A percentile compares a stretch with the other conserved stretches of the same genome.
Evolutionary conservation across 2,113 vertebrate species (phyloP).

Genomic region (Corythaeola cristata): DNA sequence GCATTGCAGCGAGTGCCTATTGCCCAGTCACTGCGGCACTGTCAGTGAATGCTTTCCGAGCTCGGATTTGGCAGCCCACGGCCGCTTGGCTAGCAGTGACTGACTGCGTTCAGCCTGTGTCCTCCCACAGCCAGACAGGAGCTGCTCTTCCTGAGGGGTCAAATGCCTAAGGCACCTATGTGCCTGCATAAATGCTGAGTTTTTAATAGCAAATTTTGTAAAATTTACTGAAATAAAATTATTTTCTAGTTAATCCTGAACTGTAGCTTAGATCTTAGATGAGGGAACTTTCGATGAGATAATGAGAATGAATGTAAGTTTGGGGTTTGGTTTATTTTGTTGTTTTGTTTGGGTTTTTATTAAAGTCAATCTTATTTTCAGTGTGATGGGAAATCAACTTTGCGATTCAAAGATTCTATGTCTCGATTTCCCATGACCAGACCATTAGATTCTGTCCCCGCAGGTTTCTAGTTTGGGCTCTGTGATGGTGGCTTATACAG

Average conservation of each 20-base stretch:
- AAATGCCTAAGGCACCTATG: not conserved
- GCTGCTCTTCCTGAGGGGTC: not conserved
- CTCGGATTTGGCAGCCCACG: not conserved
- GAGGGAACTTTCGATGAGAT: not conserved
- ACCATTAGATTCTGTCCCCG: not conserved
- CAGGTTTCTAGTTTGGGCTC: not conserved
- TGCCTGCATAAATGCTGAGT: not conserved
- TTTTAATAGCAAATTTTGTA: not conserved
- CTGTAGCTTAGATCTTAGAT: not conserved
- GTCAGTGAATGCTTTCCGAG: not conserved
- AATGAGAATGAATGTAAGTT: not conserved
- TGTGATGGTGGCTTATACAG: not conserved
- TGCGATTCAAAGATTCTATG: too few species aligned
- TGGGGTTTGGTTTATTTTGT: accelerated
- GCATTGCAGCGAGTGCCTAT: too few species aligned
- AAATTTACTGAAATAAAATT: not conserved
- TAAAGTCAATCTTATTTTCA: not conserved
- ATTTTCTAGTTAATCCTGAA: not conserved
- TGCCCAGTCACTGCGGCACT: not conserved
- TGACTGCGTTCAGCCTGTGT: not conserved
- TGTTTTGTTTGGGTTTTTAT: not conserved
- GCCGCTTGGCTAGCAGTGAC: not conserved
- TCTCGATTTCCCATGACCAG: not conserved
- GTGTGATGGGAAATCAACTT: too few species aligned
- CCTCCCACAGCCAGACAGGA: not conserved